Base-by-base conservation (phyloP, 2,113 vertebrate species). In the Gymnobelideus leadbeateri region DNA sequence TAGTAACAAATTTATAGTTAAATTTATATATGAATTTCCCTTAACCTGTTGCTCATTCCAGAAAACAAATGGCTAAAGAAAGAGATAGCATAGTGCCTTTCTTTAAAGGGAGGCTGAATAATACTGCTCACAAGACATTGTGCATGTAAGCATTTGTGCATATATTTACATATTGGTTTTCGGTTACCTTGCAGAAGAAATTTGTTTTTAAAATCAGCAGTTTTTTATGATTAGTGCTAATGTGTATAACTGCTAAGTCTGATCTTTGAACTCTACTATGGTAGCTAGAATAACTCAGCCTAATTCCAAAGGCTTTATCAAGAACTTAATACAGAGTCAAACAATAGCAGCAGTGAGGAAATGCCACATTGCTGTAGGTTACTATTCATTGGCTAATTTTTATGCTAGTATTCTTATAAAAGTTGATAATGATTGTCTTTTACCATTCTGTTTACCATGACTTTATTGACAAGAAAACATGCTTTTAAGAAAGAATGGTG, bases 11-110 rank as follows among this genome's bases (percentile, higher is more conserved):
- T n/a, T n/a, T n/a, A n/a, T n/a, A n/a, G n/a, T n/a, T n/a, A n/a
- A n/a, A n/a, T n/a, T n/a, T n/a, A n/a, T n/a, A n/a, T n/a, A n/a
- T n/a, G 28, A 50, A 50, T 55, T 47, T 50, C 25, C 54, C 94
- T 53, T 94, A 89, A 50, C 92, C 94, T 52, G 25, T 68, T 92
- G n/a, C 93, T 54, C 68, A 53, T 51, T 94, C 52, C 23, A 46
- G 57, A 90, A 51, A 68, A 23, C 16, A 31, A 1, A 21, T n/a
- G 23, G 31, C 24, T 43, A 23, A 77, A 90, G 84, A 91, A 19
- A 21, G 19, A 50, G 10, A 53, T 52, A 31, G 26, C 14, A 16
- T 31, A 43, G 25, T 43, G 51, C 50, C 55, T 57, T 0, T 50
- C 90, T 89, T 6, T 7, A 11, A 68, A 47, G 49, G 37, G 37